Conservation (phyloP, 2,113 vertebrate species). For the Myanophis thanlyinensis region DNA sequence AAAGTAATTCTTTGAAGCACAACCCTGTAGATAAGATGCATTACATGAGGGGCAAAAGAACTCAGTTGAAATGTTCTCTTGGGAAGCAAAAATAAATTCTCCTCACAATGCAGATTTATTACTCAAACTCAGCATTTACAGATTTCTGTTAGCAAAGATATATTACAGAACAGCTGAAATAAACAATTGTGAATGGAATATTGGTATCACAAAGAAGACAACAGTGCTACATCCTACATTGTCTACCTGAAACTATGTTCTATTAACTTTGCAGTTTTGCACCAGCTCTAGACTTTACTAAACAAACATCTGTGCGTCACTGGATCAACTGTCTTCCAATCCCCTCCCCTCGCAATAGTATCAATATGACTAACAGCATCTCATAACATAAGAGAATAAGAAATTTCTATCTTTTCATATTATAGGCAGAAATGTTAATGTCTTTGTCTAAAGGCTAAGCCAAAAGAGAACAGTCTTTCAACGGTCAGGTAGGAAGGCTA, state of each 20-base stretch:
- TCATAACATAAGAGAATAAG: neutral
- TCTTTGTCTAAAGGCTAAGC: neutral
- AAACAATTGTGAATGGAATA: neutral
- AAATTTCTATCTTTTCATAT: neutral
- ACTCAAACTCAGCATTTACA: neutral
- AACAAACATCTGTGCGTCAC: neutral
- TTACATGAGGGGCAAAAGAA: neutral
- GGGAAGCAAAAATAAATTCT: neutral
- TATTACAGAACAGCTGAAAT: neutral
- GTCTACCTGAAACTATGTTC: neutral
- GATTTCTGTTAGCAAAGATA: neutral
- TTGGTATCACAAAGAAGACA: neutral
- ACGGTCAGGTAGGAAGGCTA: neutral
- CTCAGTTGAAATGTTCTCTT: neutral
- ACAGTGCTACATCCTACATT: neutral
- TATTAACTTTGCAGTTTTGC: neutral
- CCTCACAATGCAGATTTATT: neutral
- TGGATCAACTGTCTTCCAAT: neutral
- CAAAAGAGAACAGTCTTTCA: neutral
- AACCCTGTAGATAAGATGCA: neutral
- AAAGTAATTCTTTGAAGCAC: constrained; percentile 4
- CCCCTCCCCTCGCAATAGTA: neutral
- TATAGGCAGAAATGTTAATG: neutral
- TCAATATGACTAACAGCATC: neutral
- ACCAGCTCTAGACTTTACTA: neutral